These are phyloP conservation scores for Solenopsis invicta DNA, from an alignment of 1,140 invertebrate species.

Conservation along the genomic window DNA sequence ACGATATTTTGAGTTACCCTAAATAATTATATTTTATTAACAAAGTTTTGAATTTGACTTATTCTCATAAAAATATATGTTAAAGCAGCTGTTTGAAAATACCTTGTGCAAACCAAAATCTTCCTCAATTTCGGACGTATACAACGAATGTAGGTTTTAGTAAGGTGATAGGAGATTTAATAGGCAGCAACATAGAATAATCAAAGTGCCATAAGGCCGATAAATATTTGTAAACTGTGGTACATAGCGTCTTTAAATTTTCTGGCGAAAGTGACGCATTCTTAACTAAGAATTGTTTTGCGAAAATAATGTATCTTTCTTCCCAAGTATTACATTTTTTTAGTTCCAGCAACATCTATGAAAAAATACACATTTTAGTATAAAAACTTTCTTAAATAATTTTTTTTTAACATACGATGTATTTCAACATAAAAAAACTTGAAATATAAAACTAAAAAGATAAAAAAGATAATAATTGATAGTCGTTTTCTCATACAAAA, in stretches of 20 bases:
- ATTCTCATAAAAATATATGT: not conserved
- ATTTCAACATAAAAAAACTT: not conserved
- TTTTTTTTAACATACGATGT: not conserved
- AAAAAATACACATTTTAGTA: conserved; percentile 15
- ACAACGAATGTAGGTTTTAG: conserved; percentile 88
- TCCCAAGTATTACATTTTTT: conserved; percentile 81
- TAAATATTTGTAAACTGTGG: conserved; percentile 87
- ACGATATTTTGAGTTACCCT: conserved; percentile 7
- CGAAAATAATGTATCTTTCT: conserved; percentile 81
- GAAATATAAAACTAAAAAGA: too few relatives aligned
- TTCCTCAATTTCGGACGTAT: conserved; percentile 86
- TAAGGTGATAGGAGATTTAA: conserved; percentile 88
- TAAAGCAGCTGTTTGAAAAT: not conserved
- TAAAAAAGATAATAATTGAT: not conserved
- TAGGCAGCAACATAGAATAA: conserved; percentile 69
- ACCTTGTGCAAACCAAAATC: conserved; percentile 89
- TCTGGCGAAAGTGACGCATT: conserved; percentile 49
- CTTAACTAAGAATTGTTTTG: conserved; percentile 42
- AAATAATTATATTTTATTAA: conserved; percentile 11
- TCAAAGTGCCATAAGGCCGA: conserved; percentile 86
- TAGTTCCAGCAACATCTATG: conserved; percentile 82
- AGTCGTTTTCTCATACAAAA: not conserved
- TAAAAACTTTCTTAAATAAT: too few relatives aligned
- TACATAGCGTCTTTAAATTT: conserved; percentile 77
- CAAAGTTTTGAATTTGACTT: not conserved